phyloP scores from a whole-genome alignment of 2,113 vertebrate species.

The Hippocampus zosterae region DNA sequence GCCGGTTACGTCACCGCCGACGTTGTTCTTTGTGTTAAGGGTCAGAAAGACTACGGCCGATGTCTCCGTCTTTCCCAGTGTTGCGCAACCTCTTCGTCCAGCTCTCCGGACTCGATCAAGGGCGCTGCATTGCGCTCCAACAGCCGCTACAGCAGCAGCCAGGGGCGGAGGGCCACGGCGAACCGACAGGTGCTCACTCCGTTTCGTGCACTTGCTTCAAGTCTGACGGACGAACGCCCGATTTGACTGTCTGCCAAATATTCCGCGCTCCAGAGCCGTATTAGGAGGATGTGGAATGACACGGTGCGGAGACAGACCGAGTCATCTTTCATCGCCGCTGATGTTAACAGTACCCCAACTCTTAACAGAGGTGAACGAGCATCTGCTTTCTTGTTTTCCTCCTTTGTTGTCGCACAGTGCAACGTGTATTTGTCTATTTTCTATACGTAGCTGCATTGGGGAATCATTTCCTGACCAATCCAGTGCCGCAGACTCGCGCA shows the following conservation, averaged over 20 bases:
- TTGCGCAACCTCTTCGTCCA: slow-evolving; percentile 78
- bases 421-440: slow-evolving; percentile 9
- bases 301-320: slow-evolving; percentile 90
- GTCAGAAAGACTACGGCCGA: slow-evolving; percentile 89
- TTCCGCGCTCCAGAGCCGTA: slow-evolving; percentile 79
- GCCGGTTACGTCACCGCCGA: background rate
- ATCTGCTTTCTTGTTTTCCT: background rate
- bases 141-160: slow-evolving; percentile 86
- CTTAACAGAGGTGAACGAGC: slow-evolving; percentile 82
- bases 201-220: background rate
- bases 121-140: slow-evolving; percentile 84
- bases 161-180: slow-evolving; percentile 69
- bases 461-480: slow-evolving; percentile 89
- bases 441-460: slow-evolving; percentile 79
- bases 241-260: slow-evolving; percentile 16
- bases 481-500: slow-evolving; percentile 83
- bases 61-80: slow-evolving; percentile 88
- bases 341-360: slow-evolving; percentile 87
- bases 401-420: slow-evolving; percentile 2
- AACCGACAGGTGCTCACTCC: slow-evolving; percentile 68
- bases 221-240: background rate
- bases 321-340: slow-evolving; percentile 89
- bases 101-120: slow-evolving; percentile 84
- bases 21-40: slow-evolving; percentile 59
- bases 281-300: slow-evolving; percentile 94